These are phyloP conservation scores for Laticauda laticaudata DNA, from an alignment of 2,113 vertebrate genomes.

Conservation along the genomic window DNA sequence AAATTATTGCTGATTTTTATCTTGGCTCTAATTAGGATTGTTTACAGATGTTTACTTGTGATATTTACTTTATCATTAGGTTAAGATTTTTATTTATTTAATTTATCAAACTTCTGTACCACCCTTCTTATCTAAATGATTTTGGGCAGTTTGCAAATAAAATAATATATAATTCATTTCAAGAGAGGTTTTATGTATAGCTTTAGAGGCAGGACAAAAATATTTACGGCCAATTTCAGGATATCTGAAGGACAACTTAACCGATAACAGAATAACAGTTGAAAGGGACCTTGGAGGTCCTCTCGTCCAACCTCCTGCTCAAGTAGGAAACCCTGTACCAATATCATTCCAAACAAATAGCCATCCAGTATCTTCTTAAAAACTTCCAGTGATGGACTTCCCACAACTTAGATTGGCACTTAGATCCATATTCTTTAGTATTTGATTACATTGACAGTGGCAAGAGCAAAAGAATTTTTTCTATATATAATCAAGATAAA, in stretches of 20 bases:
- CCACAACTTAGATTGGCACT: neutral
- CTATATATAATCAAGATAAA: neutral
- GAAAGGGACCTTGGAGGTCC: neutral
- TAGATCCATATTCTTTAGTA: neutral
- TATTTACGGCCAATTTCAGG: neutral
- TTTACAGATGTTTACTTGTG: neutral
- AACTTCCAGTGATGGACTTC: neutral
- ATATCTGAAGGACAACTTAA: neutral
- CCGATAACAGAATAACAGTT: neutral
- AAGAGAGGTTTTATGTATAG: neutral
- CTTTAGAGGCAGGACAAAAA: neutral
- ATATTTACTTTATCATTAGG: neutral
- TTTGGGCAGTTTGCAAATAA: neutral
- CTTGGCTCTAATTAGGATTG: neutral
- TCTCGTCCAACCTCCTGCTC: neutral
- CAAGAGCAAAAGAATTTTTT: neutral
- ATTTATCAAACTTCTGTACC: neutral
- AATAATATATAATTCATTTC: neutral
- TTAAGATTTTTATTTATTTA: neutral
- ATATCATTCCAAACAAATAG: neutral
- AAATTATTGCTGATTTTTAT: neutral
- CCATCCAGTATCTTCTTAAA: neutral
- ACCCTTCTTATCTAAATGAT: neutral
- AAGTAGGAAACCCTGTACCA: neutral
- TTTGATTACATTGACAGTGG: neutral